These are phyloP conservation scores for Tipula confusa DNA, from an alignment of 2,888 invertebrate species.

Conservation along the genomic window DNA sequence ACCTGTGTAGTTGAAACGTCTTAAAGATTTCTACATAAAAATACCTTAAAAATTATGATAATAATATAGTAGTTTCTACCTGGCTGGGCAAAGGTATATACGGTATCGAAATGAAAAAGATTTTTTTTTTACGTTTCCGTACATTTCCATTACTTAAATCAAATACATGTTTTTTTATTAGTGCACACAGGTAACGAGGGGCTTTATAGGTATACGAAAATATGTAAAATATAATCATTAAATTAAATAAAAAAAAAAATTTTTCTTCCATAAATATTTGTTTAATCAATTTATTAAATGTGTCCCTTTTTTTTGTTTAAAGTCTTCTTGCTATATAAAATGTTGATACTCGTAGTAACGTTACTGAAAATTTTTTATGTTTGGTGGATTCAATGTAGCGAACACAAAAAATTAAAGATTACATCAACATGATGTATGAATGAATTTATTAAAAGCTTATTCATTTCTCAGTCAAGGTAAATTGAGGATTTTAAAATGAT, in stretches of 20 bases:
- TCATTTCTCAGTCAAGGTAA: not conserved
- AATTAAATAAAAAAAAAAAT: conserved; percentile 1
- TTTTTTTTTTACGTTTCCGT: not conserved
- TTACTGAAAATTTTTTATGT: not conserved
- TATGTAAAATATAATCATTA: not conserved
- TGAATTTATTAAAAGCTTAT: not conserved
- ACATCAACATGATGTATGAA: not conserved
- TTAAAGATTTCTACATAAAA: not conserved
- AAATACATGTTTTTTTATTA: not conserved
- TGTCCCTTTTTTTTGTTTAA: not conserved
- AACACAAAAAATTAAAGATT: not conserved
- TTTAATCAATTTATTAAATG: conserved; percentile 15
- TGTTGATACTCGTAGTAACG: not conserved
- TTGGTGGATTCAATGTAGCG: not conserved
- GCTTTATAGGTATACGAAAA: not conserved
- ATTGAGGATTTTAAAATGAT: not conserved
- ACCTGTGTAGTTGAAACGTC: not conserved
- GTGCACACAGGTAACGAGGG: not conserved
- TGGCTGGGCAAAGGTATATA: not conserved
- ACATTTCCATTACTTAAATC: conserved; percentile 3
- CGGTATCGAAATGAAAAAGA: not conserved
- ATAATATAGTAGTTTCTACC: not conserved
- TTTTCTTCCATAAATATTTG: not conserved
- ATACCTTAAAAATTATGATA: conserved; percentile 25
- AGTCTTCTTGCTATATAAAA: not conserved